Evolutionary conservation across 92 coral and sea anemone genomes (phyloP).

Genomic region (Parazoanthus atlanticus): DNA sequence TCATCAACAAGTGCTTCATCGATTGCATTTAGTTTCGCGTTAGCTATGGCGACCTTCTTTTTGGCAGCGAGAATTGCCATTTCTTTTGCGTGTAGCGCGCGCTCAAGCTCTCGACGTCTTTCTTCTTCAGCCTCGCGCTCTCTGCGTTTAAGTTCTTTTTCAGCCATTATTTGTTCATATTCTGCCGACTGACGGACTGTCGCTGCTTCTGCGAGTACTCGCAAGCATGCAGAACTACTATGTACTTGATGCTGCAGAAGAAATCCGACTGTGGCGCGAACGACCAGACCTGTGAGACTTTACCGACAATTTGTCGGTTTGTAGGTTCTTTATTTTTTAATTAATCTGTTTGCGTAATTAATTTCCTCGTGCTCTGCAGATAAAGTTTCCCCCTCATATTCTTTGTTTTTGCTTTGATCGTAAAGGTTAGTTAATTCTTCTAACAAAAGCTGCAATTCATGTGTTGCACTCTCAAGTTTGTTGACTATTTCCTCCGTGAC

Average conservation of each 20-base stretch:
- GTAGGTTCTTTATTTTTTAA: conserved; percentile 28
- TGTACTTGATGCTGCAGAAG: conserved; percentile 13
- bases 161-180: conserved; percentile 26
- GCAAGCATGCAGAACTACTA: background rate
- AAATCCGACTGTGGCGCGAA: conserved; percentile 1
- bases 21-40: conserved; percentile 35
- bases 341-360: conserved; percentile 25
- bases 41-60: conserved; percentile 31
- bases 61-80: conserved; percentile 28
- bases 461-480: conserved; percentile 16
- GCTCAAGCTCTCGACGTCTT: background rate
- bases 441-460: background rate
- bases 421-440: conserved; percentile 12
- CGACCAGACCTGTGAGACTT: conserved; percentile 26
- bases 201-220: conserved; percentile 13
- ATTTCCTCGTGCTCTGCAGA: conserved; percentile 16
- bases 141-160: conserved; percentile 27
- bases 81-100: conserved; percentile 28
- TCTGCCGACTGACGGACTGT: background rate
- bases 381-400: conserved; percentile 25
- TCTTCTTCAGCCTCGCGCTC: conserved; percentile 3
- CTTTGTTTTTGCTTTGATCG: conserved; percentile 12
- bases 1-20: conserved; percentile 29
- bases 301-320: conserved; percentile 39
- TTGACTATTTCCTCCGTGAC: background rate